Conservation (phyloP, 2,888 invertebrate species). For the Catocala nupta region DNA sequence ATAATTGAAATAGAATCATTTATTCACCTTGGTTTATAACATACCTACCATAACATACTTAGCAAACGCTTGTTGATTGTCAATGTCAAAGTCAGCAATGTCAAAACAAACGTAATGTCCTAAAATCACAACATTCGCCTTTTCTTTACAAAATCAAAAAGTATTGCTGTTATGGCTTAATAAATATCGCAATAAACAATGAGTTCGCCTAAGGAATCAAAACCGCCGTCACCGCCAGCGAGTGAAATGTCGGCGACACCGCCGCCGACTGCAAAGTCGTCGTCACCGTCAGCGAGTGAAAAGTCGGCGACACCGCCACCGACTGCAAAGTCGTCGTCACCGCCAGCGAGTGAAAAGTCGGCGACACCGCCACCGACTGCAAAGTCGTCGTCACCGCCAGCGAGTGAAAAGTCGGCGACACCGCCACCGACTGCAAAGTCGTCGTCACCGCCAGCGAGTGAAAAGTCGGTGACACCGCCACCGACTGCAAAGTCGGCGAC, state of each 20-base stretch:
- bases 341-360: too few species aligned
- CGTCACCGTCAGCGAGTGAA: too few species aligned
- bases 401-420: too few species aligned
- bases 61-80: not conserved
- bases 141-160: too few species aligned
- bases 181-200: conserved; percentile 1
- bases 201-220: not conserved
- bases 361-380: not conserved
- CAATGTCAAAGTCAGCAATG: conserved; percentile 7
- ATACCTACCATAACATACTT: not conserved
- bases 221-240: too few species aligned
- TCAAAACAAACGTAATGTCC: not conserved
- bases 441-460: not conserved
- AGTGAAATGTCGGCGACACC: not conserved
- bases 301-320: too few species aligned
- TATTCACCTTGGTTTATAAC: not conserved
- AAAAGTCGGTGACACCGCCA: too few species aligned
- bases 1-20: conserved; percentile 10
- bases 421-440: not conserved
- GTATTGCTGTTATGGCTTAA: conserved; percentile 20
- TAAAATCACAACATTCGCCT: not conserved
- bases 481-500: too few species aligned
- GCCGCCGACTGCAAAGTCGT: not conserved
- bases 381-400: too few species aligned
- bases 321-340: not conserved